These are phyloP conservation scores for Phragmatobia fuliginosa DNA, from an alignment of 2,888 invertebrate species.

Conservation along the genomic window DNA sequence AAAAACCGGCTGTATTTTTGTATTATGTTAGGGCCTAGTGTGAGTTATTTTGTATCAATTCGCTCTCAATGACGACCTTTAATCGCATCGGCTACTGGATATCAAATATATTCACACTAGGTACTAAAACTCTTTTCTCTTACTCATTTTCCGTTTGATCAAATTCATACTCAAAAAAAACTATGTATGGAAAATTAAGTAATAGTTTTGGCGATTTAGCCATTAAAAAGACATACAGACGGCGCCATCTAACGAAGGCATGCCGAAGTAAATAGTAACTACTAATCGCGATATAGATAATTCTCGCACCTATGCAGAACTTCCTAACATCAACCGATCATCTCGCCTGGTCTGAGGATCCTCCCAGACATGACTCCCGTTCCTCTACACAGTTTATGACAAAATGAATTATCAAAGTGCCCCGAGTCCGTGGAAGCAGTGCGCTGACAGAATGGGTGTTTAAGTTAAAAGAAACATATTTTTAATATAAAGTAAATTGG, in stretches of 20 bases:
- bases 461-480: not conserved
- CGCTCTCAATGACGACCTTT: too few species aligned
- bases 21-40: too few species aligned
- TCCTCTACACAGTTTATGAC: not conserved
- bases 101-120: not conserved
- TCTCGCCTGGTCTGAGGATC: too few species aligned
- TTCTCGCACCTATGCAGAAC: too few species aligned
- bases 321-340: too few species aligned
- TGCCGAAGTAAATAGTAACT: too few species aligned
- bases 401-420: not conserved
- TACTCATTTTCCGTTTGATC: not conserved
- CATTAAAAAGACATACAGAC: too few species aligned
- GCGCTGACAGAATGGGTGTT: not conserved
- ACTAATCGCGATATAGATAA: too few species aligned
- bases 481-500: conserved; percentile 3
- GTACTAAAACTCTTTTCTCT: not conserved
- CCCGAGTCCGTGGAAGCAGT: not conserved
- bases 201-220: too few species aligned
- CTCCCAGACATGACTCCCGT: too few species aligned
- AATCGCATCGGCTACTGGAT: too few species aligned
- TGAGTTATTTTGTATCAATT: not conserved
- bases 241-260: too few species aligned
- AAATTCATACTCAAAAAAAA: not conserved
- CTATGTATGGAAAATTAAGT: not conserved
- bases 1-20: not conserved